A percentile compares a stretch with the other conserved stretches of the same genome.
phyloP scores from a whole-genome alignment of 2,113 vertebrate genomes.

The Vidua macroura region DNA sequence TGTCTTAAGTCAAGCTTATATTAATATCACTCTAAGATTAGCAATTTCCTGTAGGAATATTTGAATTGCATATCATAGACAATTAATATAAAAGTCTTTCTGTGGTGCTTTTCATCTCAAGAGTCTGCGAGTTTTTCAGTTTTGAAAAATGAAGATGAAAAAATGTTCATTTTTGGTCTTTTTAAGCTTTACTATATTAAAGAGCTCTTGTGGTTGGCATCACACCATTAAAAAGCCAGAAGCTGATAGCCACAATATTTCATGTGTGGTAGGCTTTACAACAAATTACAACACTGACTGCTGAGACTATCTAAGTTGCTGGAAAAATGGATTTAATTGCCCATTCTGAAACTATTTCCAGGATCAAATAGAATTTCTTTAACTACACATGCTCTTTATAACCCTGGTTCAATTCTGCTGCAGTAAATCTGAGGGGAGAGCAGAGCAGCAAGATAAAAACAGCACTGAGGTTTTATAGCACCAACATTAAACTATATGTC shows the following conservation, averaged over 20 bases:
- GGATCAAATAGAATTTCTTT: constrained; percentile 66
- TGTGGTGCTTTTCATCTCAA: neutral
- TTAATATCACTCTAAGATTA: neutral
- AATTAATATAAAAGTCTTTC: neutral
- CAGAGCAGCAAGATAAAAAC: constrained; percentile 10
- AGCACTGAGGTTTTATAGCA: constrained; percentile 43
- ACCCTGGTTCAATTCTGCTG: constrained; percentile 30
- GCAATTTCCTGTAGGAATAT: neutral
- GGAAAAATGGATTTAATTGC: constrained; percentile 58
- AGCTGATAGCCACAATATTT: constrained; percentile 46
- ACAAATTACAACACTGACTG: constrained; percentile 40
- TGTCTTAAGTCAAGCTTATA: neutral
- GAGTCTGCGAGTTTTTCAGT: neutral
- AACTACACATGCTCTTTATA: constrained; percentile 63
- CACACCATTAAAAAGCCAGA: neutral
- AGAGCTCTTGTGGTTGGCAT: neutral
- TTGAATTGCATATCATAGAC: neutral
- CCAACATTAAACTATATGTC: constrained; percentile 45
- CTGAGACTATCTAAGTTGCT: constrained; percentile 37
- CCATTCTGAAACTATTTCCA: constrained; percentile 61
- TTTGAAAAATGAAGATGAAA: constrained; percentile 27
- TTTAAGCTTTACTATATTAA: constrained; percentile 26
- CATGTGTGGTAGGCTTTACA: constrained; percentile 32
- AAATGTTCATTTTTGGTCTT: neutral
- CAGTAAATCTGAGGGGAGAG: constrained; percentile 63